Evolutionary conservation across 2,888 invertebrate species (phyloP).

Genomic region (Epistrophe eligans): DNA sequence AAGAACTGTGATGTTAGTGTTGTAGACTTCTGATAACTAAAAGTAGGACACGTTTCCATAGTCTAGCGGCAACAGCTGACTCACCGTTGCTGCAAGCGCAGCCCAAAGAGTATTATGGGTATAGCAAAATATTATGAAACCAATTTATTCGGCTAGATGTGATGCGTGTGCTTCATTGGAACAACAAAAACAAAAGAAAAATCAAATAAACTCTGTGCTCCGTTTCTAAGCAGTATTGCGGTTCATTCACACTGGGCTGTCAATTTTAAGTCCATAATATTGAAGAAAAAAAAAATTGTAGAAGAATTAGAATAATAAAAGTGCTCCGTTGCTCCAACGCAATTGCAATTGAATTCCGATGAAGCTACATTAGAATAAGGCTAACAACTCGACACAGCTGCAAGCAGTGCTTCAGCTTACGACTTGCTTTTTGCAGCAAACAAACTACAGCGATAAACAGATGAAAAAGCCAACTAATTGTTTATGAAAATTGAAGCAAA

Average conservation of each 20-base stretch:
- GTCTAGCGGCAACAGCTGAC: conserved; percentile 64
- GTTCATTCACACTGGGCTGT: conserved; percentile 69
- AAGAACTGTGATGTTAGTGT: conserved; percentile 40
- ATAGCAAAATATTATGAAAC: conserved; percentile 64
- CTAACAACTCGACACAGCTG: conserved; percentile 28
- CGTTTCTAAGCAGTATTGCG: conserved; percentile 19
- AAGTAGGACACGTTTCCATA: conserved; percentile 66
- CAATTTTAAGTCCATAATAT: conserved; percentile 58
- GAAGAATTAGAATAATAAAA: conserved; percentile 67
- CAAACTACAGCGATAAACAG: conserved; percentile 31
- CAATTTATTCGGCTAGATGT: conserved; percentile 48
- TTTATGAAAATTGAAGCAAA: conserved; percentile 3
- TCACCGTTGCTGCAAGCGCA: conserved; percentile 64
- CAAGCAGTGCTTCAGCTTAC: conserved; percentile 1
- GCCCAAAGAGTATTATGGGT: conserved; percentile 32
- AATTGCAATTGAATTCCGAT: conserved; percentile 67
- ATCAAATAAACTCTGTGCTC: conserved; percentile 6
- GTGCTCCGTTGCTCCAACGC: conserved; percentile 44
- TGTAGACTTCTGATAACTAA: conserved; percentile 47
- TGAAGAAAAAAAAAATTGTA: conserved; percentile 37
- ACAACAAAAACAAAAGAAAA: conserved; percentile 21
- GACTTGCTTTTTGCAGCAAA: neutral
- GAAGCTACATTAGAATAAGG: conserved; percentile 25
- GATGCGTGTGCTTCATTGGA: conserved; percentile 53
- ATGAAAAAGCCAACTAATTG: conserved; percentile 18